phyloP scores from a whole-genome alignment of 2,888 invertebrate species.

The Amphimallon solstitiale region DNA sequence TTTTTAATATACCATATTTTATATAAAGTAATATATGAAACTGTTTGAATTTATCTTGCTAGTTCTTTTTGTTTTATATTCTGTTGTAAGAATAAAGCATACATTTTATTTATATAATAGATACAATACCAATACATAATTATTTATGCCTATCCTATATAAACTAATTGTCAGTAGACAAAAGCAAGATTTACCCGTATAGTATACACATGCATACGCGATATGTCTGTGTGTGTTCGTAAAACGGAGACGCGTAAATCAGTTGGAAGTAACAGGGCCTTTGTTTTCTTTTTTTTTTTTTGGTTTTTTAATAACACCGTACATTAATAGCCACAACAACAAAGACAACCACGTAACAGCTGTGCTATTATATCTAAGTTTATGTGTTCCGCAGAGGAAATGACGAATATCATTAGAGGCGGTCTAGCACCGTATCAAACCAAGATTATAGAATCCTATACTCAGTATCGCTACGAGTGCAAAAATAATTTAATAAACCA shows the following conservation, averaged over 20 bases:
- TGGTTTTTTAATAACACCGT: too few relatives aligned
- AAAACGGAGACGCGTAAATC: conserved; percentile 19
- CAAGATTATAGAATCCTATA: conserved; percentile 12
- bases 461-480: conserved; percentile 11
- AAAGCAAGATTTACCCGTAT: conserved; percentile 5
- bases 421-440: conserved; percentile 8
- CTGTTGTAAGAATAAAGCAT: too few relatives aligned
- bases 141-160: too few relatives aligned
- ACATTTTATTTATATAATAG: too few relatives aligned
- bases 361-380: conserved; percentile 16
- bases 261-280: conserved; percentile 13
- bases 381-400: conserved; percentile 17
- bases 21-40: too few relatives aligned
- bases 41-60: too few relatives aligned
- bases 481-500: conserved; percentile 12
- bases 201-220: background rate
- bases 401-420: conserved; percentile 23
- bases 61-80: too few relatives aligned
- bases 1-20: too few relatives aligned
- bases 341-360: background rate
- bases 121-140: too few relatives aligned
- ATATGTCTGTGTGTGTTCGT: background rate
- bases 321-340: background rate
- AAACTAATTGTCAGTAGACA: background rate
- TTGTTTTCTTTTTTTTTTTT: background rate